Base-by-base conservation (phyloP, 2,113 vertebrate species). In the Macquaria australasica region DNA sequence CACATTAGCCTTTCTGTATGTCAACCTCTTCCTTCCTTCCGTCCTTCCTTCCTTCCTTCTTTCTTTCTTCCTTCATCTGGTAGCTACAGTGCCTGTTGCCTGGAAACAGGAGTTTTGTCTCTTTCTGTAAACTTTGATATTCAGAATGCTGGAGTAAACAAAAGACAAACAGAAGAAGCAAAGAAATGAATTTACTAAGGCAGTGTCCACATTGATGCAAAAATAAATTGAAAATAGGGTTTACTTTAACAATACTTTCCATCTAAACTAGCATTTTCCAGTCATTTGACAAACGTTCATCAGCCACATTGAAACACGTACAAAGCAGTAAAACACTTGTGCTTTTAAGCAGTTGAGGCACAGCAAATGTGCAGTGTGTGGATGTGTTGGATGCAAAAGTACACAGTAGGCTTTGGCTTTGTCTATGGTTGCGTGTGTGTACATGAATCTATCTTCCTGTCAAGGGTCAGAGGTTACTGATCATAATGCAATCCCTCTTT, bases 51-150 rank as follows among this genome's bases (percentile, higher is more conserved):
- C 59, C 53, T 73, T 23, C n/a, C 50, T 39, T 41, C 28, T 41
- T 68, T 39, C 41, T 34, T 48, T 53, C 31, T 28, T 4, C 51
- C 14, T 56, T 62, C 14, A 10, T 79, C 43, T 68, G 1, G 20
- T 43, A 73, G 50, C 31, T 48, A 51, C 41, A 0, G 34, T 34
- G 59, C 53, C 16, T 85, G 92, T 93, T 93, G 92, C 90, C 86
- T 80, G 82, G 90, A 87, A 91, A 93, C 88, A 62, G 51, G 76
- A 87, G 68, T 77, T 80, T 83, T 20, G 28, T 77, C 7, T 81
- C 68, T 84, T 75, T 79, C 28, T 64, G 39, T 87, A 74, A 87
- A 90, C 79, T 91, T 89, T 88, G 34, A 88, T 81, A 81, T 71
- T 87, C 62, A 55, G n/a, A 51, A 41, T 23, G 39, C 25, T 64